Base-by-base conservation (phyloP, 2,113 vertebrate species). In the Gnathonemus longibarbis region DNA sequence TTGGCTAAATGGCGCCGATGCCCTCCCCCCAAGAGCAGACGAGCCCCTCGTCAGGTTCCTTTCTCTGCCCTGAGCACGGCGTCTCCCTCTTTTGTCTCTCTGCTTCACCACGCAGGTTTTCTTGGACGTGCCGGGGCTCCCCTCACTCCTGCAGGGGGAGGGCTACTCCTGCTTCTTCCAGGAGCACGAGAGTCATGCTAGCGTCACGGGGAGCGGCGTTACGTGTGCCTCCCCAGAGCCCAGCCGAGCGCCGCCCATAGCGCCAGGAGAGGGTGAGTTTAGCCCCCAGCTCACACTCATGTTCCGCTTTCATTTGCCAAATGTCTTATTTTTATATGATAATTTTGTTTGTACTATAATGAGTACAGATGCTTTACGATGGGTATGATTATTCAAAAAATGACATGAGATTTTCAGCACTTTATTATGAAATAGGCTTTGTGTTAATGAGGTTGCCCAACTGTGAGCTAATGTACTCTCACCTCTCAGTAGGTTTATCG, bases 121-220 rank as follows among this genome's bases (percentile, higher is more conserved):
- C 86, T 91, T 99, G 91, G 95, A 95, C 3, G 95, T 99, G 13
- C 95, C 93, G 0, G 96, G 97, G 3, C 95, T 99, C 48, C 98
- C 98, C 3, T 92, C 94, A 89, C 94, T 99, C 10, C 92, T 24
- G 21, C 95, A 96, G 1, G 96, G 95, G 89, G 98, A 98, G 87
- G 95, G 95, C 1, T 99, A 99, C 92, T 97, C 96, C 0, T 99
- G 98, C 94, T 97, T 97, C 91, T 99, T 98, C 45, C 96, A 97
- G 92, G 97, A 98, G 39, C 94, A 95, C 3, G 96, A 97, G 92
- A 97, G 95, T 58, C 96, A 96, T 4, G 98, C 98, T 10, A 92
- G 95, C 11, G 92, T 97, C 91, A 96, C 96, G 1, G 94, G 94
- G 58, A 94, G 94, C 1, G 97, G 97, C 39, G 97, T 99, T 70